phyloP scores from a whole-genome alignment of 2,113 vertebrate genomes.

The Rhadina sibilatrix region DNA sequence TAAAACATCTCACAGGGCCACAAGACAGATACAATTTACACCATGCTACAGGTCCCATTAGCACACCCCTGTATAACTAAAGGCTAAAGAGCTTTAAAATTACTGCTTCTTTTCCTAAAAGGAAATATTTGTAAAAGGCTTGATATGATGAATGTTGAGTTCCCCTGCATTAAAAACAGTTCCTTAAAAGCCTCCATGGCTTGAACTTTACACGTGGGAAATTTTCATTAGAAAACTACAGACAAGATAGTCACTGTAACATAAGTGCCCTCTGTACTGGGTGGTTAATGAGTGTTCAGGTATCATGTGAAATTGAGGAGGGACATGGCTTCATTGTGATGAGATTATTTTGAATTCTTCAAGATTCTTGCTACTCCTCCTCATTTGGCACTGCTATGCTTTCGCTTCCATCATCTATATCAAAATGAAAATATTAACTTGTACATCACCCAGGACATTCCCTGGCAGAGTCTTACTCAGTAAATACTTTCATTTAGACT shows the following conservation, averaged over 20 bases:
- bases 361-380: background rate
- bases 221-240: background rate
- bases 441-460: background rate
- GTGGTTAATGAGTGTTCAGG: background rate
- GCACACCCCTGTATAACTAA: background rate
- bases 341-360: background rate
- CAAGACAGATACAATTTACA: background rate
- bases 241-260: background rate
- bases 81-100: background rate
- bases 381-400: background rate
- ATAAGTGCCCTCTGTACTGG: background rate
- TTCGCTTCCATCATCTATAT: background rate
- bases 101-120: background rate
- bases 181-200: background rate
- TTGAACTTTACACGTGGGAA: background rate
- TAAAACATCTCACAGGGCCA: background rate
- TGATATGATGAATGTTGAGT: background rate
- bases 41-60: background rate
- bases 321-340: background rate
- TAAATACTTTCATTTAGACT: background rate
- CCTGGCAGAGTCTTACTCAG: background rate
- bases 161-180: background rate
- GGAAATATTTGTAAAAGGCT: background rate
- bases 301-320: background rate
- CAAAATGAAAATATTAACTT: background rate